These are phyloP conservation scores for Tringa solitaria DNA, from an alignment of 2,113 vertebrate species.

Conservation along the genomic window DNA sequence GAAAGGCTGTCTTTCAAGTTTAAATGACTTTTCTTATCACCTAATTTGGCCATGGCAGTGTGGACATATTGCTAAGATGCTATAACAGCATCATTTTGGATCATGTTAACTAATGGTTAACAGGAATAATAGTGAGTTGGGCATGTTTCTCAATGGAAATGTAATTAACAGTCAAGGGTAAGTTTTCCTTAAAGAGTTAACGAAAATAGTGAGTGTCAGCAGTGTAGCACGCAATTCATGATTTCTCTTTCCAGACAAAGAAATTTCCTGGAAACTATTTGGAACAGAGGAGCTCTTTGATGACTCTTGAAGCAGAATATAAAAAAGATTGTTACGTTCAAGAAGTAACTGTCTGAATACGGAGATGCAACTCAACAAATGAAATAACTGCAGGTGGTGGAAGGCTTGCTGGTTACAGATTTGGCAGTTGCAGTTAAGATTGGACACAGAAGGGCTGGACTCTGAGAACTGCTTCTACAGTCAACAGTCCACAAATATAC, in stretches of 20 bases:
- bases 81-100: neutral
- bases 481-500: neutral
- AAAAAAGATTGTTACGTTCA: neutral
- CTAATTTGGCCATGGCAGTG: neutral
- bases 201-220: neutral
- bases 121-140: neutral
- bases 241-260: neutral
- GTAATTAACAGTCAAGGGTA: neutral
- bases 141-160: neutral
- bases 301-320: neutral
- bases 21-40: neutral
- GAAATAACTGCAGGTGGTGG: neutral
- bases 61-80: neutral
- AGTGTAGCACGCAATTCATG: neutral
- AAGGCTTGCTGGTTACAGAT: neutral
- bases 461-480: neutral
- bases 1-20: neutral
- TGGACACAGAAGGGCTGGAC: neutral
- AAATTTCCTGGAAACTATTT: neutral
- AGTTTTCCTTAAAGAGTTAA: neutral
- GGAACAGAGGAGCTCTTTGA: neutral
- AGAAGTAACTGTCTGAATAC: neutral
- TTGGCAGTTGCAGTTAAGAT: neutral
- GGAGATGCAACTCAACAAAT: neutral
- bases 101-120: neutral